A percentile compares a stretch with the other conserved stretches of the same genome.
Evolutionary conservation across 2,888 invertebrate species (phyloP).

Genomic region (Diogma glabrata): DNA sequence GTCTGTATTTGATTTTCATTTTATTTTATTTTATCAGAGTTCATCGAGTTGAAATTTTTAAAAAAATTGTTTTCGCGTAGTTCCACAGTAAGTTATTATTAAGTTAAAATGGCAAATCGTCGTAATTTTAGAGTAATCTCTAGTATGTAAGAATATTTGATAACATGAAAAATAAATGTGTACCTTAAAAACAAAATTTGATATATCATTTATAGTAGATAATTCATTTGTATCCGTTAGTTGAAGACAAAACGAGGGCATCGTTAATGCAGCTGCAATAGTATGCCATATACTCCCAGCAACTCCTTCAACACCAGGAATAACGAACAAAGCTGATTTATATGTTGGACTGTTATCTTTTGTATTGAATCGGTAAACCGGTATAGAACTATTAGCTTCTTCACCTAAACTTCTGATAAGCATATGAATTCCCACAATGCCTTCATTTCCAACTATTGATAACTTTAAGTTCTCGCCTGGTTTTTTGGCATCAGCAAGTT

Average conservation of each 20-base stretch:
- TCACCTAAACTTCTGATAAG: constrained; percentile 51
- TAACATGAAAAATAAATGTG: constrained; percentile 13
- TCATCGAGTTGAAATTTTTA: no score
- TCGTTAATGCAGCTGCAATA: constrained; percentile 25
- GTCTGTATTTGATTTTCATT: no score
- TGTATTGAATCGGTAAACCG: constrained; percentile 42
- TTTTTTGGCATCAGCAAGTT: constrained; percentile 26
- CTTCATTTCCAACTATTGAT: constrained; percentile 27
- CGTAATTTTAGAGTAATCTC: no score
- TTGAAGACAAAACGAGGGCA: constrained; percentile 27
- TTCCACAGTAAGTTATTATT: no score
- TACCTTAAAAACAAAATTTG: constrained; percentile 27
- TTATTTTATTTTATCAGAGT: no score
- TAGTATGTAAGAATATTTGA: neutral
- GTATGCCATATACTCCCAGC: constrained; percentile 37
- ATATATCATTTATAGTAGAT: constrained; percentile 25
- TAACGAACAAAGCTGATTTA: constrained; percentile 37
- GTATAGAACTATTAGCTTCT: constrained; percentile 42
- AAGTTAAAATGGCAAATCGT: no score
- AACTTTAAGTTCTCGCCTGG: constrained; percentile 29
- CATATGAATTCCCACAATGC: constrained; percentile 40
- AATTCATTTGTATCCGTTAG: constrained; percentile 26
- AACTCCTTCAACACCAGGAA: constrained; percentile 59
- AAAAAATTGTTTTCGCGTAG: neutral
- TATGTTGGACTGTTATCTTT: constrained; percentile 21